A percentile compares a stretch with the other conserved stretches of the same genome.
These are phyloP conservation scores for Euura saliciscinereae DNA, from an alignment of 1,140 invertebrate genomes.

Conservation along the genomic window DNA sequence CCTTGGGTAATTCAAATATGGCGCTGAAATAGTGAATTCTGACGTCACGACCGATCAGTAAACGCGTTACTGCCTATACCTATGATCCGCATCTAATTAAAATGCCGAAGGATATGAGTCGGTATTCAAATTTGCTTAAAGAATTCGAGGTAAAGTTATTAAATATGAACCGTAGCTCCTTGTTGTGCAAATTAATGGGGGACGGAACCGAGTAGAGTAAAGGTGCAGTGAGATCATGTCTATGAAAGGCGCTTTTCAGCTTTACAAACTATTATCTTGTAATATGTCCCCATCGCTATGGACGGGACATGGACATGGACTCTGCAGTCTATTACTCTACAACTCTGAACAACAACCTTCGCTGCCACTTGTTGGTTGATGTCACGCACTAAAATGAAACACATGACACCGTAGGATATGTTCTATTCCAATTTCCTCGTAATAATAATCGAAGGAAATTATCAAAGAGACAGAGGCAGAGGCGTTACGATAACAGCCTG, in stretches of 20 bases:
- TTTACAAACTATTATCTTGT: slow-evolving; percentile 21
- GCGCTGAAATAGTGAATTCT: no score
- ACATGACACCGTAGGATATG: slow-evolving; percentile 30
- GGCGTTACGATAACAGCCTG: no score
- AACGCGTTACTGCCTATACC: no score
- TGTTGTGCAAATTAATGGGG: not conserved
- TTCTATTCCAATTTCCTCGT: not conserved
- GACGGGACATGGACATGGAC: not conserved
- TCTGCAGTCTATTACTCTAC: no score
- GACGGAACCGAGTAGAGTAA: not conserved
- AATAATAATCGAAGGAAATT: no score
- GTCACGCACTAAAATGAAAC: slow-evolving; percentile 45
- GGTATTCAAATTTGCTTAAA: no score
- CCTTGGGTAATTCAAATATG: no score
- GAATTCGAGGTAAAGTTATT: not conserved
- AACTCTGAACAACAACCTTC: slow-evolving; percentile 32
- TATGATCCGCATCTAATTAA: no score
- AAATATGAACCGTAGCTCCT: not conserved
- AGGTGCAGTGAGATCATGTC: slow-evolving; percentile 38
- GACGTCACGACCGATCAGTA: no score
- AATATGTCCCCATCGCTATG: not conserved
- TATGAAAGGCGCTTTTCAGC: slow-evolving; percentile 36
- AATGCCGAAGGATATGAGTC: no score
- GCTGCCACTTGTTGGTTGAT: slow-evolving; percentile 43
- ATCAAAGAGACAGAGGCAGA: no score